Conservation (phyloP, 2,797 vertebrate species). For the Spondyliosoma cantharus region DNA sequence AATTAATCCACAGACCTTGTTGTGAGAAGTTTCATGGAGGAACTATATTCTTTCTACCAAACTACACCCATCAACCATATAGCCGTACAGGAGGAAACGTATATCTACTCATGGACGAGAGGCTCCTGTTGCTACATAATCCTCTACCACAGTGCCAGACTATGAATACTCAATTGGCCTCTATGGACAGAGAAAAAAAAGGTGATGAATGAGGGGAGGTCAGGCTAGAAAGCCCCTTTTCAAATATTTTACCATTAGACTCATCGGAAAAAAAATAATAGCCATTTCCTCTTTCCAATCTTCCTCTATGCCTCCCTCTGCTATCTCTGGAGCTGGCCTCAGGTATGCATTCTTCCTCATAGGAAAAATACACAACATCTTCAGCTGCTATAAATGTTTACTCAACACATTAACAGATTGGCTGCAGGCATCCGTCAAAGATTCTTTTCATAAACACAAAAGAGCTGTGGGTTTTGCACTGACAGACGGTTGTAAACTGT, state of each 20-base stretch:
- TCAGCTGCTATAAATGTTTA: constrained; percentile 55
- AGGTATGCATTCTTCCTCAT: constrained; percentile 14
- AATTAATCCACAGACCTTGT: too few species aligned
- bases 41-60: too few species aligned
- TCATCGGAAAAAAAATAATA: neutral
- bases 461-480: neutral
- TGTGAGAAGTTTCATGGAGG: too few species aligned
- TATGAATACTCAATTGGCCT: neutral
- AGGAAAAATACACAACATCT: constrained; percentile 21
- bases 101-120: too few species aligned
- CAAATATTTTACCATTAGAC: neutral
- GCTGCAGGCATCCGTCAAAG: neutral
- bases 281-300: neutral
- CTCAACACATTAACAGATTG: constrained; percentile 17
- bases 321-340: neutral
- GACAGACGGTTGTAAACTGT: too few species aligned
- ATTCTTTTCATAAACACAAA: constrained; percentile 36
- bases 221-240: constrained; percentile 4
- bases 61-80: too few species aligned
- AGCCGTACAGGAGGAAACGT: too few species aligned
- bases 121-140: too few species aligned
- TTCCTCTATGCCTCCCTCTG: neutral
- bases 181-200: neutral
- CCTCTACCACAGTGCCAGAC: neutral
- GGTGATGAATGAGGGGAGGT: neutral